Percentiles rank a stretch among this genome's conserved stretches.
phyloP scores from a whole-genome alignment of 2,888 invertebrate genomes.

The Himalopsyche kuldschensis region DNA sequence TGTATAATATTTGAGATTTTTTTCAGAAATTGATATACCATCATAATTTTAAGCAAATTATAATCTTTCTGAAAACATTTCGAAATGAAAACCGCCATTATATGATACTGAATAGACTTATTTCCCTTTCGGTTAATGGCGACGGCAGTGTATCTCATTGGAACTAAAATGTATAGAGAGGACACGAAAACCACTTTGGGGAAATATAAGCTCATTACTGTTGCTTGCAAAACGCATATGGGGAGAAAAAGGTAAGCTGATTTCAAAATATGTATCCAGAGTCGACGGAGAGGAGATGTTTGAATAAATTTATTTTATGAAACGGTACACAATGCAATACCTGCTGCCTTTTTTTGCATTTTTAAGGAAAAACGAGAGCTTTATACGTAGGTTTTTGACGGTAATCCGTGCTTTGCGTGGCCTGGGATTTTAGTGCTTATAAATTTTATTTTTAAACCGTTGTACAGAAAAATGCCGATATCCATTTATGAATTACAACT shows the following conservation, averaged over 20 bases:
- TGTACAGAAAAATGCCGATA: too few species aligned
- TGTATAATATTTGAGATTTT: too few species aligned
- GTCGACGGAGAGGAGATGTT: neutral
- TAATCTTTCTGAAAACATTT: too few species aligned
- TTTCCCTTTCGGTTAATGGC: neutral
- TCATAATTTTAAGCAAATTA: too few species aligned
- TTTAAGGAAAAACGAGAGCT: neutral
- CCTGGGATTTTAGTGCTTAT: neutral
- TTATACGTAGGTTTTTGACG: neutral
- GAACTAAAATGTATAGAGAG: neutral
- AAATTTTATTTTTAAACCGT: neutral
- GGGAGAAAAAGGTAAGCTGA: neutral
- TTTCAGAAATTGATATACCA: too few species aligned
- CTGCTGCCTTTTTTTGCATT: neutral
- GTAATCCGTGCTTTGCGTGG: neutral
- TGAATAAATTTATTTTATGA: neutral
- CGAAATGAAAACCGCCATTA: too few species aligned
- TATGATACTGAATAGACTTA: neutral
- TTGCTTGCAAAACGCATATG: neutral
- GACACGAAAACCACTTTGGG: neutral
- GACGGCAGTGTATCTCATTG: neutral
- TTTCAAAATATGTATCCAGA: neutral
- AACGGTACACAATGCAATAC: neutral
- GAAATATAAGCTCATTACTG: neutral
- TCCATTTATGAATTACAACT: too few species aligned